A percentile compares a stretch with the other conserved stretches of the same genome.
These are phyloP conservation scores for Rhingia campestris DNA, from an alignment of 2,888 invertebrate species.

Conservation along the genomic window DNA sequence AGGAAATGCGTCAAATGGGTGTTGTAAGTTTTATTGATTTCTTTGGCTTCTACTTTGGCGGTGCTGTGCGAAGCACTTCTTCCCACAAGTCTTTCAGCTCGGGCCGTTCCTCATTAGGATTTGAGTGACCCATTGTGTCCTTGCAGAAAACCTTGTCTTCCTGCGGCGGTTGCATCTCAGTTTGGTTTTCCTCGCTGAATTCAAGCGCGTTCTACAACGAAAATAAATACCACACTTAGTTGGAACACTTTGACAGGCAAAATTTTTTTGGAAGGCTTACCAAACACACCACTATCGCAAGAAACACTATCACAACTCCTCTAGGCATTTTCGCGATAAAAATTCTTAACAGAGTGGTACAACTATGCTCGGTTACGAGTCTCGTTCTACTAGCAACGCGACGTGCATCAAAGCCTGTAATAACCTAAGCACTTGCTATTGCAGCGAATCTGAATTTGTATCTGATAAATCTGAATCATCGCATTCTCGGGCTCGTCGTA, in stretches of 20 bases:
- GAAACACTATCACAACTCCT: conserved; percentile 2
- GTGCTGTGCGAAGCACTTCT: conserved; percentile 7
- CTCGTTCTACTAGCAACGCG: conserved; percentile 31
- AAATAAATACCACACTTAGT: background rate
- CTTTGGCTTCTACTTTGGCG: conserved; percentile 6
- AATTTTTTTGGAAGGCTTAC: background rate
- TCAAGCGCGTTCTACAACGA: conserved; percentile 19
- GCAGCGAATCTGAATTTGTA: background rate
- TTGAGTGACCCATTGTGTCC: conserved; percentile 13
- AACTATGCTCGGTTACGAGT: conserved; percentile 21
- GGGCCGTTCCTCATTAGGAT: conserved; percentile 20
- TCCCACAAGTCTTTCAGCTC: conserved; percentile 43
- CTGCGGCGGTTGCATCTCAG: background rate
- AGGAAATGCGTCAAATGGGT: conserved; percentile 59
- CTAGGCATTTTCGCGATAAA: conserved; percentile 33
- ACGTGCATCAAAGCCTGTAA: conserved; percentile 5
- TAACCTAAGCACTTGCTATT: background rate
- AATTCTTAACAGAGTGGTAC: background rate
- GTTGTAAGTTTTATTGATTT: conserved; percentile 49
- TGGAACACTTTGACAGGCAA: background rate
- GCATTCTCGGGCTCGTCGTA: conserved; percentile 24
- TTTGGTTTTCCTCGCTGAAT: conserved; percentile 31
- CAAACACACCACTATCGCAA: conserved; percentile 30
- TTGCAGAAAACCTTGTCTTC: conserved; percentile 22
- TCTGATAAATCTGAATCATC: conserved; percentile 15